phyloP scores from a whole-genome alignment of 2,797 vertebrate species.

The Melanotaenia parkinsoni region DNA sequence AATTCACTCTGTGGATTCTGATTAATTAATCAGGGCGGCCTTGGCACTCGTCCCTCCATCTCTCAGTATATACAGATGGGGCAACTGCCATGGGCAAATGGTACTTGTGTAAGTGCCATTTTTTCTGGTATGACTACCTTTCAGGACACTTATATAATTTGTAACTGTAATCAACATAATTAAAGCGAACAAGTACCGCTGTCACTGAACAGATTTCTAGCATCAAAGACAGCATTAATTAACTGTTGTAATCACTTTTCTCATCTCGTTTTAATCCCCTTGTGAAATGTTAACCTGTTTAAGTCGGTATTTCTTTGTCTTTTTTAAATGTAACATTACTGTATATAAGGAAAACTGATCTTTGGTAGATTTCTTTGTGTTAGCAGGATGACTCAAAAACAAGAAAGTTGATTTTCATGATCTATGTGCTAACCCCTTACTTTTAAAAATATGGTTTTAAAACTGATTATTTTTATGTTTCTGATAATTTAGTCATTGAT shows the following conservation, averaged over 20 bases:
- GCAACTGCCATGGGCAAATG: constrained; percentile 2
- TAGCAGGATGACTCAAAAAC: not conserved
- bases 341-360: not conserved
- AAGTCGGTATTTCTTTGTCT: not conserved
- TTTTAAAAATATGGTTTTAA: not conserved
- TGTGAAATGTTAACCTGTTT: not conserved
- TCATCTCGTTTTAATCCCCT: not conserved
- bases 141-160: constrained; percentile 18
- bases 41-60: constrained; percentile 21
- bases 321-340: not conserved
- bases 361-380: not conserved
- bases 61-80: constrained; percentile 25
- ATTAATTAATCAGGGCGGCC: constrained; percentile 68
- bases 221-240: not conserved
- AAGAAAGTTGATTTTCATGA: not conserved
- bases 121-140: constrained; percentile 22
- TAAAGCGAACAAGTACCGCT: not conserved
- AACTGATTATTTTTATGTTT: not conserved
- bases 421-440: not conserved
- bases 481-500: not conserved
- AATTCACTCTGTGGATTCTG: constrained; percentile 76
- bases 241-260: constrained; percentile 4
- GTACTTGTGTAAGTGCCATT: constrained; percentile 15
- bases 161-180: constrained; percentile 17
- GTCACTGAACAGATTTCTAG: constrained; percentile 7